Base-by-base conservation (phyloP, 2,797 vertebrate species). In the Melanotaenia maccullochi region DNA sequence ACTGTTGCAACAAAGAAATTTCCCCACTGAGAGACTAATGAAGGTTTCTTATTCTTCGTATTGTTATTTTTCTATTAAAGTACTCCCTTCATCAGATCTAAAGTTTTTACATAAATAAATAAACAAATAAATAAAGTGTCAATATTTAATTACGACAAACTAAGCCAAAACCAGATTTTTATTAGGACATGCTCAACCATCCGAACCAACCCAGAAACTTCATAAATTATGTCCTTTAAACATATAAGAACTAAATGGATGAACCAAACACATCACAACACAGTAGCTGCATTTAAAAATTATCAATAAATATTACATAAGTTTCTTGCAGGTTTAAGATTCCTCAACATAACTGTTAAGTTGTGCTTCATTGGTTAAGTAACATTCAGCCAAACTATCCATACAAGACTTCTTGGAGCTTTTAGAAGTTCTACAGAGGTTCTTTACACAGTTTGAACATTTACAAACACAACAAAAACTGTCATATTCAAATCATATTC, bases 401-500 rank as follows among this genome's bases (percentile, higher is more conserved):
- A 18, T 44, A 42, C 5, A 4, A 14, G 16, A 44, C 42, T 44
- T 44, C 16, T 20, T 44, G 42, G 42, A 44, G 18, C 16, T 18
- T 18, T 44, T 44, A 18, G 5, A 44, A 44, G 71, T 80, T 85
- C 3, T 12, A 40, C 24, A 24, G 66, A 81, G 69, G 55, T 73
- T 73, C 2, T 59, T 61, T 51, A 7, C 14, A 35, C 32, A 71
- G 58, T 73, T 59, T 60, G 76, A 67, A 87, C 68, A 74, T 70
- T 83, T 36, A 38, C 70, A 78, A 76, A 76, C 3, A 44, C 16
- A 44, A 5, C 60, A 65, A 75, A 79, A 78, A 74, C 16, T 18
- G 24, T 24, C 76, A 82, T 68, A 75, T 58, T 66, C 40, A 79
- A 44, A 62, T 75, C 65, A 72, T 67, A 61, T 76, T 85, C 58